Evolutionary conservation across 2,888 invertebrate species (phyloP), one percentile per base, ranked within the genome.

Genomic region (Erynnis tages): DNA sequence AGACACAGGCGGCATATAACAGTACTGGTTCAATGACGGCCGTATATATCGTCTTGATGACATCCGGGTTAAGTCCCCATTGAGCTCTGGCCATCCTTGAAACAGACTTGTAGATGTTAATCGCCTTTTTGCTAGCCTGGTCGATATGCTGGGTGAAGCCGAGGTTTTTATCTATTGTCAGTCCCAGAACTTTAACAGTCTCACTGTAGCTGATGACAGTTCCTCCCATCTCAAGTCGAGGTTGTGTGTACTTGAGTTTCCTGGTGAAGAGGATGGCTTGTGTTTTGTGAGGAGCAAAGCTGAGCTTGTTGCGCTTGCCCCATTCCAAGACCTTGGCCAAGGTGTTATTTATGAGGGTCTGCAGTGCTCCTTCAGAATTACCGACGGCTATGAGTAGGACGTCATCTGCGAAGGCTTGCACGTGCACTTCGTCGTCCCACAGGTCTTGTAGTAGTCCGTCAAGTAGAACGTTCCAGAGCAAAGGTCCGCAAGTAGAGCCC

Each of bases 341-440:
- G 0, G 45, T 25, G 0, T 4, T 5, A 7, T 54, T 56, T 1
- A 47, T 34, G 2, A 8, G 29, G 2, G 4, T 13, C 16, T 56
- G 21, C 0, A 54, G 23, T 1, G 50, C 47, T 1, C 0, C 16
- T 0, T 16, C 29, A 1, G 41, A 35, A 0, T 37, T 16, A 0
- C 41, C 60, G 0, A 10, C 2, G 3, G 47, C 49, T 0, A 57
- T 44, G 0, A 61, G 11, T 0, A 62, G n/a, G 0, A 65, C 34
- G 10, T 65, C 60, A 19, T 63, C 63, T 0, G 62, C 62, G 16
- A 60, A 65, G 0, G 62, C 65, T 16, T 63, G 61, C 2, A 50
- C 37, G 13, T 57, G 53, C 0, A 25, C 34, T 1, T 30, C 40
- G 0, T 8, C 5, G 0, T 8, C n/a, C 0, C 54, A 32, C 0